phyloP scores from a whole-genome alignment of 2,797 vertebrate species.

The Brotula barbata region DNA sequence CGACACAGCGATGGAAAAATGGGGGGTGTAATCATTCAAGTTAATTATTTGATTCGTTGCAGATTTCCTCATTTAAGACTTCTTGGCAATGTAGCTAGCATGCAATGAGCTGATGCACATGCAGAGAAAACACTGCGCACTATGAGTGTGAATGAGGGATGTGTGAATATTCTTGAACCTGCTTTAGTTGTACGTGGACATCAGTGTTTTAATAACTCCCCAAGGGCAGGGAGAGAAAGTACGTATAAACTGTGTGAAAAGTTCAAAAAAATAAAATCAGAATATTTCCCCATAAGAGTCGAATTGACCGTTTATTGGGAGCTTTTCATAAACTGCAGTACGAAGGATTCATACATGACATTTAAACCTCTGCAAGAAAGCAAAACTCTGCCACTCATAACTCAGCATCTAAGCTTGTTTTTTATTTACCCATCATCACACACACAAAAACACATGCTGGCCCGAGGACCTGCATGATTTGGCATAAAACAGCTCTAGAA shows the following conservation, averaged over 20 bases:
- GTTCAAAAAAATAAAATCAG: not conserved
- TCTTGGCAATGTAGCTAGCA: slow-evolving; percentile 8
- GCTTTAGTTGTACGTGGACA: slow-evolving; percentile 35
- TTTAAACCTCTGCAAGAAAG: slow-evolving; percentile 43
- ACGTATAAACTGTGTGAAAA: slow-evolving; percentile 14
- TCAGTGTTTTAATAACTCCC: slow-evolving; percentile 14
- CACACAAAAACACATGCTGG: not conserved
- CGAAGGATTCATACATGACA: slow-evolving; percentile 19
- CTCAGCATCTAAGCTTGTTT: not conserved
- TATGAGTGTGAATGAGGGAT: slow-evolving; percentile 24
- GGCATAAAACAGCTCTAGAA: slow-evolving; percentile 3
- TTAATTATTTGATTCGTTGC: slow-evolving; percentile 45
- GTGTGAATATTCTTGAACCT: slow-evolving; percentile 27
- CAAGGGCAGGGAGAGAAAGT: slow-evolving; percentile 9
- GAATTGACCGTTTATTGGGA: not conserved
- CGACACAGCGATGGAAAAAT: slow-evolving; percentile 21
- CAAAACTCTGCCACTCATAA: slow-evolving; percentile 32
- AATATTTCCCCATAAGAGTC: slow-evolving; percentile 10
- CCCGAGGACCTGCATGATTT: not conserved
- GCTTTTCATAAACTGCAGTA: slow-evolving; percentile 25
- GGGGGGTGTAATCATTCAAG: slow-evolving; percentile 46
- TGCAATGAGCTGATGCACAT: slow-evolving; percentile 7
- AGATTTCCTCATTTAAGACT: slow-evolving; percentile 4
- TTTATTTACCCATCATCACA: slow-evolving; percentile 11
- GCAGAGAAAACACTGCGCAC: not conserved